Percentiles rank a stretch among this genome's conserved stretches.
phyloP scores from a whole-genome alignment of 2,113 vertebrate species.

The Dasyornis broadbenti region DNA sequence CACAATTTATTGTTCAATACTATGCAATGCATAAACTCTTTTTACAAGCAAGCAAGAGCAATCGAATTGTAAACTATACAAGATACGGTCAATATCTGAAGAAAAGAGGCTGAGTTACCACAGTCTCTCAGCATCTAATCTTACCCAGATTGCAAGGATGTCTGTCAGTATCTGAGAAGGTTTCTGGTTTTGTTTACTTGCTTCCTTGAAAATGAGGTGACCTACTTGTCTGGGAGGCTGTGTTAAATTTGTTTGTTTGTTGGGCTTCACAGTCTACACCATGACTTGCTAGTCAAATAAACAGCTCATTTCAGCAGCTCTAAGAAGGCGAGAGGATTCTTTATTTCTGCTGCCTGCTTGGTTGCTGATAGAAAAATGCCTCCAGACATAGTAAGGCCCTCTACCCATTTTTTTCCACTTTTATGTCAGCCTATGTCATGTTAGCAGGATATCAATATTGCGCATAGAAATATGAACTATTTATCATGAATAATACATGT shows the following conservation, averaged over 20 bases:
- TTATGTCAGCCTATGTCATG: background rate
- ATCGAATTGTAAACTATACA: background rate
- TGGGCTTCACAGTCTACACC: background rate
- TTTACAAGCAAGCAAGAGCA: background rate
- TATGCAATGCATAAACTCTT: background rate
- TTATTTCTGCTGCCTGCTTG: conserved; percentile 24
- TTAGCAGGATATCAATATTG: background rate
- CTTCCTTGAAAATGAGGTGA: background rate
- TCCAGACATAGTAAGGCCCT: background rate
- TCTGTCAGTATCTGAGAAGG: background rate
- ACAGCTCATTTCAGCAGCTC: background rate
- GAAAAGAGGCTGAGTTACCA: background rate
- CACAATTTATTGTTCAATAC: background rate
- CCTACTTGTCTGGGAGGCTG: background rate
- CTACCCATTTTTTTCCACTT: background rate
- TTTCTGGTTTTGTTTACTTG: background rate
- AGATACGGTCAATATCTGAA: background rate
- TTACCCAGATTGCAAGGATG: background rate
- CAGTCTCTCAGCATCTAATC: background rate
- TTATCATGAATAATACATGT: background rate
- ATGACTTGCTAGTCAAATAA: background rate
- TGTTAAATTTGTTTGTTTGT: conserved; percentile 19
- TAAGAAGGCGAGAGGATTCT: background rate
- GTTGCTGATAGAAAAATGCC: background rate
- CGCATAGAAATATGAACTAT: background rate